A percentile compares a stretch with the other conserved stretches of the same genome.
These are phyloP conservation scores for Hemiprocne comata DNA, from an alignment of 2,113 vertebrate species.

Conservation along the genomic window DNA sequence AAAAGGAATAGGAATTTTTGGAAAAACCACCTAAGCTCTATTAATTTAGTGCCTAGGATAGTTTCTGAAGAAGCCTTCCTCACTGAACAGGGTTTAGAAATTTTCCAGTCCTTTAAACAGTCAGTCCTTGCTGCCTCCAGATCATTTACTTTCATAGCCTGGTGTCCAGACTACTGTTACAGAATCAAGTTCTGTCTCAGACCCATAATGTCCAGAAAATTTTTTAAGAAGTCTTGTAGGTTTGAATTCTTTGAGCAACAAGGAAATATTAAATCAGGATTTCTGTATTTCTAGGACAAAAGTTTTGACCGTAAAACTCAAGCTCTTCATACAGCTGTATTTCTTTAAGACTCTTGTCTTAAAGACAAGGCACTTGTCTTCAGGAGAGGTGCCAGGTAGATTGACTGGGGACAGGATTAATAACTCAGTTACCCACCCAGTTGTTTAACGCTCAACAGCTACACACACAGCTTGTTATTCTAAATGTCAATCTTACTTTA, in stretches of 20 bases:
- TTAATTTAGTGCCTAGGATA: background rate
- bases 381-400: background rate
- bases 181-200: background rate
- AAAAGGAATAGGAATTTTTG: background rate
- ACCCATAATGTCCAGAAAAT: background rate
- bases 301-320: background rate
- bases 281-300: background rate
- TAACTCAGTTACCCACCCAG: background rate
- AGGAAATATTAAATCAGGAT: background rate
- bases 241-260: background rate
- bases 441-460: constrained; percentile 6
- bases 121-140: background rate
- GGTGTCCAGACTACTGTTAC: background rate
- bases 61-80: background rate
- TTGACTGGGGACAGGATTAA: background rate
- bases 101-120: background rate
- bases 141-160: background rate
- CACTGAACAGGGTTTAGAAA: background rate
- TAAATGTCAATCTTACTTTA: constrained; percentile 19
- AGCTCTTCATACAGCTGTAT: background rate
- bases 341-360: background rate
- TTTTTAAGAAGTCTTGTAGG: background rate
- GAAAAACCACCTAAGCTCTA: background rate
- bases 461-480: background rate
- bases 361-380: background rate